Evolutionary conservation across 2,113 vertebrate genomes (phyloP).

Genomic region (Poeciliopsis turrubarensis): DNA sequence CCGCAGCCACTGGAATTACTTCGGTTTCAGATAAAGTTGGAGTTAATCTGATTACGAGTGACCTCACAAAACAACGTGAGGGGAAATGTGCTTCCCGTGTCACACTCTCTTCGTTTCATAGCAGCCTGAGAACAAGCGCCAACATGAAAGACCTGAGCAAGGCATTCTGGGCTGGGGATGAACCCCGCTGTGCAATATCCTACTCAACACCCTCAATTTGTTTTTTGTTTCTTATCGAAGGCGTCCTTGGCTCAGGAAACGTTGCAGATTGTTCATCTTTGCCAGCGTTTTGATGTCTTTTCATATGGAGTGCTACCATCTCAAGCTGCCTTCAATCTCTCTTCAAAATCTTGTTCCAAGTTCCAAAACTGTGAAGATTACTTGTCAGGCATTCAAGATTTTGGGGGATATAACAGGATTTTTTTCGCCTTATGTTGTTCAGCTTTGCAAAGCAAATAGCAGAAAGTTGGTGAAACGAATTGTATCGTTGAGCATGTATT

Average conservation of each 20-base stretch:
- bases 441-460: slow-evolving; percentile 10
- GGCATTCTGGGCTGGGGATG: slow-evolving; percentile 18
- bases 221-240: slow-evolving; percentile 7
- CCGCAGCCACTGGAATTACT: slow-evolving; percentile 65
- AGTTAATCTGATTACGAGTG: not conserved
- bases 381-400: slow-evolving; percentile 21
- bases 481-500: not conserved
- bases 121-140: slow-evolving; percentile 1
- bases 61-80: slow-evolving; percentile 20
- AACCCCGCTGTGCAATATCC: slow-evolving; percentile 35
- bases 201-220: slow-evolving; percentile 29
- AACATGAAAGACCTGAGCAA: not conserved
- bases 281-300: slow-evolving; percentile 52
- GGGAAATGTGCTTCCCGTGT: slow-evolving; percentile 6
- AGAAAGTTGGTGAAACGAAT: slow-evolving; percentile 17
- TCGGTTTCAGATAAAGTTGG: slow-evolving; percentile 41
- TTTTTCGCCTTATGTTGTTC: slow-evolving; percentile 13
- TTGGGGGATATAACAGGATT: slow-evolving; percentile 11
- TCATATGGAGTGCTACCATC: slow-evolving; percentile 33
- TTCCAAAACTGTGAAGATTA: slow-evolving; percentile 43
- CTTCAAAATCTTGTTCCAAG: slow-evolving; percentile 29
- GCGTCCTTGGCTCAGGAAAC: slow-evolving; percentile 35
- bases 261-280: slow-evolving; percentile 23
- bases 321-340: slow-evolving; percentile 36
- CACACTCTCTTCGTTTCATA: slow-evolving; percentile 8